Evolutionary conservation across 2,797 vertebrate species (phyloP).

Genomic region (Ptychobarbus kaznakovi): DNA sequence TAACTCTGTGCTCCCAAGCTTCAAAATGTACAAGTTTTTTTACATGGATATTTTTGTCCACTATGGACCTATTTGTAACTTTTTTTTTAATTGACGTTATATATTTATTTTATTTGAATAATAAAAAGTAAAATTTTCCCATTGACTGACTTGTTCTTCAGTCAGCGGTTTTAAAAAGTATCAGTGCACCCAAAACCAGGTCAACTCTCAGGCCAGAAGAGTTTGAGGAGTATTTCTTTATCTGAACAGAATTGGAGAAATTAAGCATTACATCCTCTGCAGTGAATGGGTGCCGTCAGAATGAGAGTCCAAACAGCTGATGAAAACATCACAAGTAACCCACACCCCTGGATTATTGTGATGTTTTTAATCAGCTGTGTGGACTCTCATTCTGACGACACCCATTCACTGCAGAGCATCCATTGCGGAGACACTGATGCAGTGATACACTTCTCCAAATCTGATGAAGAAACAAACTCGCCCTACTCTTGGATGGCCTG

Average conservation of each 20-base stretch:
- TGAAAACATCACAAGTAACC: not conserved
- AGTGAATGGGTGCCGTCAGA: not conserved
- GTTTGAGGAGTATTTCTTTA: not conserved
- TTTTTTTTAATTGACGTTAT: too few relatives aligned
- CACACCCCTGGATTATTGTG: not conserved
- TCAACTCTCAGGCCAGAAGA: too few relatives aligned
- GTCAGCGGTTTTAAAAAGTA: not conserved
- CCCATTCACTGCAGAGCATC: not conserved
- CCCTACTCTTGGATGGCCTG: not conserved
- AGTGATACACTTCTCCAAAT: not conserved
- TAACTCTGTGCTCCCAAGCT: too few relatives aligned
- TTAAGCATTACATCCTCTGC: not conserved
- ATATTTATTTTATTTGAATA: not conserved
- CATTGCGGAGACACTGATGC: not conserved
- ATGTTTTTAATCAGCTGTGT: too few relatives aligned
- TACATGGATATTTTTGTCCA: too few relatives aligned
- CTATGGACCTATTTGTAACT: too few relatives aligned
- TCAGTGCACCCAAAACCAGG: not conserved
- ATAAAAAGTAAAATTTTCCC: not conserved
- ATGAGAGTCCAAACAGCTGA: not conserved
- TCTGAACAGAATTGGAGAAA: not conserved
- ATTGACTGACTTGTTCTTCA: too few relatives aligned
- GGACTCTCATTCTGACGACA: not conserved
- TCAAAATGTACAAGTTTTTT: too few relatives aligned
- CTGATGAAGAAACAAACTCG: not conserved